A percentile compares a stretch with the other conserved stretches of the same genome.
phyloP scores from a whole-genome alignment of 2,113 vertebrate species.

The pig (Sus scrofa) region DNA sequence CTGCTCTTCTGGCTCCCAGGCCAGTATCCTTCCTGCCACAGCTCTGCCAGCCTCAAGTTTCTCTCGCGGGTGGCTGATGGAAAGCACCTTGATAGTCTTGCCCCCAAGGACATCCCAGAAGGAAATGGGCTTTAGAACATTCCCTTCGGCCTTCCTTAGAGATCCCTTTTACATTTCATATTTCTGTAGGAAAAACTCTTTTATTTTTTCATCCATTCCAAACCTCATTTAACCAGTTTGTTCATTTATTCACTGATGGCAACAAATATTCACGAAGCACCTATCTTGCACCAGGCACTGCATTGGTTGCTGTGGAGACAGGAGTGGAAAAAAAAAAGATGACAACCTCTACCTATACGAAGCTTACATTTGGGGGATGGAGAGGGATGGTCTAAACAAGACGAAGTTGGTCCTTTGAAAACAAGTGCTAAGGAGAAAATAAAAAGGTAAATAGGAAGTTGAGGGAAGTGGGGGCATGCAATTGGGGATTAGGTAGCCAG shows the following conservation, averaged over 20 bases:
- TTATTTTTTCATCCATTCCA: not conserved
- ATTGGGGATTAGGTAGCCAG: too few relatives aligned
- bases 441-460: not conserved
- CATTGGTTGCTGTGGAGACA: not conserved
- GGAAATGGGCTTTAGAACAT: not conserved
- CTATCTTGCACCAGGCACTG: not conserved
- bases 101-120: not conserved
- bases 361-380: not conserved
- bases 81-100: not conserved
- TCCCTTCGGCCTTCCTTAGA: not conserved
- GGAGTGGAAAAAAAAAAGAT: not conserved
- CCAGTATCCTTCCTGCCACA: not conserved
- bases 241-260: not conserved
- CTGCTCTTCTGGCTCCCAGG: not conserved
- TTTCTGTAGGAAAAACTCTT: not conserved
- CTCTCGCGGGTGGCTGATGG: not conserved
- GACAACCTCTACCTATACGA: not conserved
- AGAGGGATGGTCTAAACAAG: not conserved
- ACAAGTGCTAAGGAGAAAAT: not conserved
- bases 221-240: not conserved
- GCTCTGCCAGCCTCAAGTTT: not conserved
- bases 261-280: not conserved
- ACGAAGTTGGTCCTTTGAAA: not conserved
- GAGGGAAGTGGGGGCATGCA: too few relatives aligned
- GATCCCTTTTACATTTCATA: not conserved